Evolutionary conservation across 2,113 vertebrate species (phyloP), one percentile per base, ranked within the genome.

Genomic region (Coryphaenoides rupestris): DNA sequence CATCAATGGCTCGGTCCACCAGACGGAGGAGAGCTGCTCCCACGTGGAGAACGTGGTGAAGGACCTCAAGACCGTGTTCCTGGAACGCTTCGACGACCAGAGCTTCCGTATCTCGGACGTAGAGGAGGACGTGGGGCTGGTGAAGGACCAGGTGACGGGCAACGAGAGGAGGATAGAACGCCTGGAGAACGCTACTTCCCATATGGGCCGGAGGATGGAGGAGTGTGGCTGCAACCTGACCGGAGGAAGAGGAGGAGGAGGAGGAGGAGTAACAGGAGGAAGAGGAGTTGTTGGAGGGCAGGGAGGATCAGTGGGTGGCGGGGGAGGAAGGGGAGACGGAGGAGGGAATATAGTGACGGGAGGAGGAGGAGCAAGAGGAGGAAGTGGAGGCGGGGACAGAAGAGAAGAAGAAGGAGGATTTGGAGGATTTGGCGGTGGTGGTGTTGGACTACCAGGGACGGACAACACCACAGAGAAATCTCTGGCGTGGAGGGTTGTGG

Each of bases 401-500:
- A 5, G 40, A n/a, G 28, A 50, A 75, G 75, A 75, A 70, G 76
- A 55, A 50, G 14, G 67, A 54, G 68, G 15, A 55, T 12, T 46
- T 21, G 58, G 26, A 19, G 57, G 55, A 47, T 19, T 12, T 21
- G 26, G 59, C 9, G 73, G 47, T 62, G 72, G 67, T 63, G 47
- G 24, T 21, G 28, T 54, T 19, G 73, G 62, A 62, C 16, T 60
- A 6, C 53, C 62, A 46, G 63, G 47, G 22, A 63, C 2, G 58
- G 65, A 66, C 14, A 74, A 81, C 1, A 68, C 84, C 28, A 86
- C 87, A 21, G 80, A 93, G 53, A 89, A 92, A 9, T 91, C 90
- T 26, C 65, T 95, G 70, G 91, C 91, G 59, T 93, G 87, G 81
- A 89, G 90, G 70, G 86, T 95, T 21, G 73, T 93, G 1, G 90